Evolutionary conservation across 64 coral and sea anemone species (phyloP).

Genomic region (Acropora tenuis): DNA sequence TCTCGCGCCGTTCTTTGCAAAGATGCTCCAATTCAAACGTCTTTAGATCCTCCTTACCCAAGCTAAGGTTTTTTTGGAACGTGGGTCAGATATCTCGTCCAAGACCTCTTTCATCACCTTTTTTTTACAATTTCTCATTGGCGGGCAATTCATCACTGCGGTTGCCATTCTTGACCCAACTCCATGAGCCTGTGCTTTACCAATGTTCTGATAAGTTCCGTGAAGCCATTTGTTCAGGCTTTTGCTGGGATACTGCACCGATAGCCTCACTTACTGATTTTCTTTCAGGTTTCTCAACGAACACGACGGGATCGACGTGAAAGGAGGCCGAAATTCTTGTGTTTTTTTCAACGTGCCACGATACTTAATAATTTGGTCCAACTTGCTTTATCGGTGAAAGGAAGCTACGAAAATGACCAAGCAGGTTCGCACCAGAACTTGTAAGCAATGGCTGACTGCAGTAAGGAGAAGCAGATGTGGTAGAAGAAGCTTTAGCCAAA

Average conservation of each 20-base stretch:
- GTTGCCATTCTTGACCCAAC: conserved; percentile 64
- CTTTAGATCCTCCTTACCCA: conserved; percentile 28
- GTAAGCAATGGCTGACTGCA: neutral
- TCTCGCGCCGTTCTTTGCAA: conserved; percentile 24
- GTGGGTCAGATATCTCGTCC: neutral
- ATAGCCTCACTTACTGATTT: conserved; percentile 5
- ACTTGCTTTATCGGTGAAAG: neutral
- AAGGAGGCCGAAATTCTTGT: neutral
- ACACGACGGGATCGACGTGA: conserved; percentile 4
- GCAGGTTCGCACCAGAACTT: neutral
- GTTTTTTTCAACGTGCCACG: neutral
- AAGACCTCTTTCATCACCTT: conserved; percentile 22
- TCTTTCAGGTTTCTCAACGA: neutral
- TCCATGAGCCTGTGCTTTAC: conserved; percentile 67
- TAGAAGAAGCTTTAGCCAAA: neutral
- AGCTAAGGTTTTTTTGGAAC: conserved; percentile 26
- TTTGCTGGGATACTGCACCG: conserved; percentile 29
- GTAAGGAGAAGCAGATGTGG: conserved; percentile 17
- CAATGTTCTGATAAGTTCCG: conserved; percentile 34
- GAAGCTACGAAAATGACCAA: neutral
- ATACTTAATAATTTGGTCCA: neutral
- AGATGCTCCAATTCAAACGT: conserved; percentile 11
- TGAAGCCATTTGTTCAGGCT: conserved; percentile 47
- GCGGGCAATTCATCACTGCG: conserved; percentile 61
- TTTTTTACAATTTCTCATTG: conserved; percentile 49